Evolutionary conservation across 2,113 vertebrate species (phyloP).

Genomic region (Odocoileus virginianus): DNA sequence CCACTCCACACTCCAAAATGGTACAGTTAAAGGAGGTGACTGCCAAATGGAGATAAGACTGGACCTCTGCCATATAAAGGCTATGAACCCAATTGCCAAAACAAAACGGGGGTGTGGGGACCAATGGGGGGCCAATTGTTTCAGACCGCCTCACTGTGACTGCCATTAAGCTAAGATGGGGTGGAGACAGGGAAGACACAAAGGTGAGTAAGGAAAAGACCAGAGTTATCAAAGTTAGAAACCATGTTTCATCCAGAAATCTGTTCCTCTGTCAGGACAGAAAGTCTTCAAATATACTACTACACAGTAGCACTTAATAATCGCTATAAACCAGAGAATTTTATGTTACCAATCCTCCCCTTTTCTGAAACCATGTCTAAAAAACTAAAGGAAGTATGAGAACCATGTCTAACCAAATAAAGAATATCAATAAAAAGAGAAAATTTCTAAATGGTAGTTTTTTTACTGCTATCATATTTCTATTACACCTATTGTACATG

Average conservation of each 20-base stretch:
- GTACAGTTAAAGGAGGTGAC: background rate
- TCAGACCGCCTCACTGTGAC: background rate
- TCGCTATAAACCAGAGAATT: background rate
- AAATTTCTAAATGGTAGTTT: background rate
- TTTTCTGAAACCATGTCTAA: background rate
- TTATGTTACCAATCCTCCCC: background rate
- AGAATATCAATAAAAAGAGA: background rate
- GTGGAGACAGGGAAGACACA: background rate
- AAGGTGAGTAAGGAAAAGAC: background rate
- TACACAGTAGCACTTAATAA: background rate
- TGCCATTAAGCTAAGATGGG: background rate
- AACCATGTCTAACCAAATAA: background rate
- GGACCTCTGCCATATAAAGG: background rate
- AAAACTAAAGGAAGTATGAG: background rate
- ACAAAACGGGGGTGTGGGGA: fast-evolving
- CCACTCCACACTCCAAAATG: background rate
- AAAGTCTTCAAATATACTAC: background rate
- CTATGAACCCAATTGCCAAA: background rate
- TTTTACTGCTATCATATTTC: background rate
- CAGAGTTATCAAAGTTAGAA: background rate
- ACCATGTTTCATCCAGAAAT: background rate
- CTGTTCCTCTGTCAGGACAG: background rate
- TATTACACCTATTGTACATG: background rate
- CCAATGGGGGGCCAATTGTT: background rate
- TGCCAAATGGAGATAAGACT: background rate